Conservation (phyloP, 2,888 invertebrate genomes). For the Hipparchia semele region DNA sequence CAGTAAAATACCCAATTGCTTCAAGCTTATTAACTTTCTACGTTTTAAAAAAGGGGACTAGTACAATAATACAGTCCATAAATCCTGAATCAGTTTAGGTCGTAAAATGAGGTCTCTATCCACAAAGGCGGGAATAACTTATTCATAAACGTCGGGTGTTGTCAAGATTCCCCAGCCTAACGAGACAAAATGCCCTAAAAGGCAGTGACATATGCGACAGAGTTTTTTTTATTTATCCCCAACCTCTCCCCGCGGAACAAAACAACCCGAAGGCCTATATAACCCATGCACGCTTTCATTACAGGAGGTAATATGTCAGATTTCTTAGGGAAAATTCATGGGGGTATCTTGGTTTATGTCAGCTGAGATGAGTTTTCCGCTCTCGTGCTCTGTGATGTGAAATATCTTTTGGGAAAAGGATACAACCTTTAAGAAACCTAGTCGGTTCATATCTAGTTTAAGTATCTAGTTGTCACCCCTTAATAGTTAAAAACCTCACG, state of each 20-base stretch:
- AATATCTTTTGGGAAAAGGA: background rate
- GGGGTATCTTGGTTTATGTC: background rate
- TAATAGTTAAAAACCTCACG: too few relatives aligned
- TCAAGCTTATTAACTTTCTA: background rate
- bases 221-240: constrained; percentile 25
- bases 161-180: constrained; percentile 28
- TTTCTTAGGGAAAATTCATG: constrained; percentile 3
- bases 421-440: too few relatives aligned
- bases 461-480: too few relatives aligned
- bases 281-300: constrained; percentile 1
- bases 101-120: constrained; percentile 18
- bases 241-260: constrained; percentile 25
- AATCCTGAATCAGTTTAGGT: constrained; percentile 9
- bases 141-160: constrained; percentile 27
- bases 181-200: constrained; percentile 29
- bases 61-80: constrained; percentile 5
- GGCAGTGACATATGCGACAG: constrained; percentile 22
- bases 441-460: too few relatives aligned
- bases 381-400: background rate
- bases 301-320: constrained; percentile 4
- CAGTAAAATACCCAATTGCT: background rate
- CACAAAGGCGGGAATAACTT: constrained; percentile 15
- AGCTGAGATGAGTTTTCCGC: background rate
- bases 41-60: background rate
- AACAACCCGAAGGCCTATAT: constrained; percentile 5